These are phyloP conservation scores for Mamestra configurata DNA, from an alignment of 1,140 invertebrate genomes.

Conservation along the genomic window DNA sequence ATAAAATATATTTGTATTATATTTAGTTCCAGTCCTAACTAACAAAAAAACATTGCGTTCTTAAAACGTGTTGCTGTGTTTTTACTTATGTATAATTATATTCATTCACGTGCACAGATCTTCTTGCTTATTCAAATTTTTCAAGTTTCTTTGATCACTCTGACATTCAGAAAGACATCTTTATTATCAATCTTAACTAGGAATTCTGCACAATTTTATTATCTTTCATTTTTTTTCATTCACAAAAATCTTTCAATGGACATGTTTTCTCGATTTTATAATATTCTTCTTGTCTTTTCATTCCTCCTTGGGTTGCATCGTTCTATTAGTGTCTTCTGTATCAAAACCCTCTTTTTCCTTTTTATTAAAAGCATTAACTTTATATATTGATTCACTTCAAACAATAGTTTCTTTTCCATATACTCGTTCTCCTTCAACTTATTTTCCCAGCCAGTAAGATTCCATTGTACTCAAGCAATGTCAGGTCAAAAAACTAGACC, in stretches of 20 bases:
- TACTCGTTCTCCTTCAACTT: neutral
- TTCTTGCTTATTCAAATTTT: slow-evolving; percentile 12
- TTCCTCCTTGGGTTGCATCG: too few species aligned
- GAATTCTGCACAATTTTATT: slow-evolving; percentile 13
- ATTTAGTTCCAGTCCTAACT: neutral
- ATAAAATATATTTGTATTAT: neutral
- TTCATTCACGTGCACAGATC: slow-evolving; percentile 5
- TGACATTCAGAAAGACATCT: slow-evolving; percentile 10
- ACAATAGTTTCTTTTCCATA: neutral
- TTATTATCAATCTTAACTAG: slow-evolving; percentile 2
- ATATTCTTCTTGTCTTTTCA: too few species aligned
- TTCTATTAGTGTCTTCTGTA: neutral
- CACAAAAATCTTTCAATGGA: neutral
- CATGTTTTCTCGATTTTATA: neutral
- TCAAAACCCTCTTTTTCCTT: too few species aligned
- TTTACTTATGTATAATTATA: neutral
- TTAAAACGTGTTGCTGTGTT: neutral
- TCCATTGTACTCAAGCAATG: slow-evolving; percentile 31
- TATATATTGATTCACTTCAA: neutral
- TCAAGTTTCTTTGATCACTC: neutral
- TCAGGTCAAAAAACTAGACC: slow-evolving; percentile 29
- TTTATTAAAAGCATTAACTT: too few species aligned
- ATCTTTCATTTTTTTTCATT: too few species aligned
- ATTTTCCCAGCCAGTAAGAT: slow-evolving; percentile 13
- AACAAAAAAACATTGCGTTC: neutral